Evolutionary conservation across 2,113 vertebrate species (phyloP), one percentile per base, ranked within the genome.

Genomic region (Rallus limicola): DNA sequence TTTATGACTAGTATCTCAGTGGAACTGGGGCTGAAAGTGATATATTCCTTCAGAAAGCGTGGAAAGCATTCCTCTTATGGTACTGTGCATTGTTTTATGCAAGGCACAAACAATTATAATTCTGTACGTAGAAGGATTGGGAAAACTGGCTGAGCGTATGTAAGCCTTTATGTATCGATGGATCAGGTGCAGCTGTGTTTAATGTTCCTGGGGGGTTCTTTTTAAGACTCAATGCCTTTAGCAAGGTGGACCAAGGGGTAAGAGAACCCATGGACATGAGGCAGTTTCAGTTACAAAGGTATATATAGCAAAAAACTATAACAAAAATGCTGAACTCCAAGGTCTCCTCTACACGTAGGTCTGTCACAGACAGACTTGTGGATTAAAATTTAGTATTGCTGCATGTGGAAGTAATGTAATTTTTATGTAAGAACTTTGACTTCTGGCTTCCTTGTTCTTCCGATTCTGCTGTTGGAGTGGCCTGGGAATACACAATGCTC

Each of bases 361-460:
- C 46, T 79, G 10, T 52, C 82, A 46, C 31, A 53, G 33, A 23
- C 10, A 58, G 72, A 25, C 14, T 67, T 59, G 21, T 59, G 55
- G 36, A 62, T 67, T 84, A 75, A 71, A 90, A 63, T 34, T 53
- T 77, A 75, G 36, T 23, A 85, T 75, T 81, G 55, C 28, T 93
- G 36, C 48, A 40, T 24, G 38, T 90, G 46, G 75, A 83, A 90
- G 55, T 42, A 84, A 34, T 53, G 52, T 42, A 5, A 50, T 74
- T 86, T 86, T 95, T 88, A 62, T 72, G 25, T 42, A 75, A 86
- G 76, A 53, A 65, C 34, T 84, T 93, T 79, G 86, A 74, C 79
- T 94, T 92, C 44, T 88, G 58, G 16, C 80, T 92, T 88, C 38
- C 64, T 90, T 42, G 18, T 82, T 84, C 65, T 87, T 88, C 40